Evolutionary conservation across 64 coral and sea anemone genomes (phyloP).

Genomic region (Dendrophyllia cribrosa): DNA sequence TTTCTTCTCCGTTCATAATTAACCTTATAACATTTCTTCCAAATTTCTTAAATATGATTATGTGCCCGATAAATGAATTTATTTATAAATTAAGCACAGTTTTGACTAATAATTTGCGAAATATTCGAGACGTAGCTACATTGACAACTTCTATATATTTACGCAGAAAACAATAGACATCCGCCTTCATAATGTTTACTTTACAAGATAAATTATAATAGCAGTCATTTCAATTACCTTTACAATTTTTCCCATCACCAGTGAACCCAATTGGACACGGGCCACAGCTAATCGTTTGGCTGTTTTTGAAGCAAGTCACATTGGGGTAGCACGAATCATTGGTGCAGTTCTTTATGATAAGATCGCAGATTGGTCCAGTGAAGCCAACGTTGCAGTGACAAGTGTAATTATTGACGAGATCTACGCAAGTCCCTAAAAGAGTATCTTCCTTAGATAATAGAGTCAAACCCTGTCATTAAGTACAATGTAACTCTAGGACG

Average conservation of each 20-base stretch:
- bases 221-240: neutral
- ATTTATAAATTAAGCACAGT: no score
- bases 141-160: no score
- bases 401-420: conserved; percentile 29
- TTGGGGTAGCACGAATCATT: conserved; percentile 20
- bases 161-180: no score
- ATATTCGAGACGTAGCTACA: no score
- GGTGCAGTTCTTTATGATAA: neutral
- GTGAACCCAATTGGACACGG: conserved; percentile 42
- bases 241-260: conserved; percentile 52
- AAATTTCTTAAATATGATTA: no score
- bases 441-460: neutral
- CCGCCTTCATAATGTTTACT: no score
- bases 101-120: no score
- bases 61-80: no score
- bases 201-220: no score
- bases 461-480: neutral
- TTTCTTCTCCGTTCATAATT: no score
- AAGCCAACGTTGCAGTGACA: conserved; percentile 58
- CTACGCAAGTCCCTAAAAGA: conserved; percentile 41
- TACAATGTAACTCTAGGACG: no score
- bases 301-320: conserved; percentile 33
- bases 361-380: conserved; percentile 2
- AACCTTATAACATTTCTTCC: no score
- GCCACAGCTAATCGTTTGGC: conserved; percentile 15